Evolutionary conservation across 2,797 vertebrate species (phyloP).

Genomic region (Anguilla anguilla): DNA sequence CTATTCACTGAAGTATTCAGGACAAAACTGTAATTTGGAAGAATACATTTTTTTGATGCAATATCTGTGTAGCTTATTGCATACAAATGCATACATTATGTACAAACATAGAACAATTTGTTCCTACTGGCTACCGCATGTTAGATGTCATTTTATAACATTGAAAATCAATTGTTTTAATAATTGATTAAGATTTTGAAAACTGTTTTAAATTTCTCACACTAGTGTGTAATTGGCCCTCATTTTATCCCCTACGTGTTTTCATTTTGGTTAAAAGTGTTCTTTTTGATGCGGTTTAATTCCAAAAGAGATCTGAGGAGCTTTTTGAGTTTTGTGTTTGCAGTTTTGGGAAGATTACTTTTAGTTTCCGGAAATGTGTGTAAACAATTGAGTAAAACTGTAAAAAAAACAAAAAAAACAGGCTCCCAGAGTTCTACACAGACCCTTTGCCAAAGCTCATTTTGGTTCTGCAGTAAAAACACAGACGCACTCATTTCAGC

Average conservation of each 20-base stretch:
- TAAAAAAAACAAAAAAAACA: not conserved
- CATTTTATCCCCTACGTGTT: not conserved
- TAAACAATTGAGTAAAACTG: not conserved
- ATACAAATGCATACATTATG: no score
- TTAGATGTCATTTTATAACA: not conserved
- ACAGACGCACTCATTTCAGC: not conserved
- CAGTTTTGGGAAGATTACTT: not conserved
- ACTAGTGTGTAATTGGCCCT: not conserved
- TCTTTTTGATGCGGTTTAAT: not conserved
- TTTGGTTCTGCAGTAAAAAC: not conserved
- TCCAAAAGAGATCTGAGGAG: not conserved
- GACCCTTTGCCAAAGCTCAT: not conserved
- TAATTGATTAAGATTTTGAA: not conserved
- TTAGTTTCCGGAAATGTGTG: not conserved
- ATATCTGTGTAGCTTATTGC: no score
- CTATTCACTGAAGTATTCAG: not conserved
- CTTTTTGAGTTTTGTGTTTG: not conserved
- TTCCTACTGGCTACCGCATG: no score
- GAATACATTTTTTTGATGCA: no score
- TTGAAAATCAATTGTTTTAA: not conserved
- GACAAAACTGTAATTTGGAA: not conserved
- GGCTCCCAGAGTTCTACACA: not conserved
- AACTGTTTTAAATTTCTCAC: not conserved
- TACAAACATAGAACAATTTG: no score
- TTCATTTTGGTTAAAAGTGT: no score